A percentile compares a stretch with the other conserved stretches of the same genome.
phyloP scores from a whole-genome alignment of 2,113 vertebrate species.

The Ellobius talpinus region DNA sequence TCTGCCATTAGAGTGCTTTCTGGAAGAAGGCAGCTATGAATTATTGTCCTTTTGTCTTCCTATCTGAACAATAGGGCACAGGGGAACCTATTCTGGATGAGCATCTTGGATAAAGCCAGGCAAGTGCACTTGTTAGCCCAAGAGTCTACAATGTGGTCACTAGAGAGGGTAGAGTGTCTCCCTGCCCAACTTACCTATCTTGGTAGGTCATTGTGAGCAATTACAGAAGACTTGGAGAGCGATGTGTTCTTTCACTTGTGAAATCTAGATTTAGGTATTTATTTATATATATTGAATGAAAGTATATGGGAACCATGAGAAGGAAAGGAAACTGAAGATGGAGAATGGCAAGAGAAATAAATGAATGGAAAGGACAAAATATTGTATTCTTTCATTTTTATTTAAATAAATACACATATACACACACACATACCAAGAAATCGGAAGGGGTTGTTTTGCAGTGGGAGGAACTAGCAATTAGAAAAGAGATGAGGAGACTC shows the following conservation, averaged over 20 bases:
- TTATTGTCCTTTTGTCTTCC: background rate
- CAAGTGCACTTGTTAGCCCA: rapidly evolving
- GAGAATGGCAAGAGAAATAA: background rate
- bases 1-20: background rate
- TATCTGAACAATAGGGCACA: background rate
- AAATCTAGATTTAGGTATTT: background rate
- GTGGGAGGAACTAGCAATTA: background rate
- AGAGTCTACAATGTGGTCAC: background rate
- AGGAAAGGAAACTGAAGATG: background rate
- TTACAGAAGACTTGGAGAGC: background rate
- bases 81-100: background rate
- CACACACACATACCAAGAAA: background rate
- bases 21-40: background rate
- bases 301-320: background rate
- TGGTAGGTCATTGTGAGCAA: background rate
- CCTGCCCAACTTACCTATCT: background rate
- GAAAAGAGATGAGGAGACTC: too few species aligned
- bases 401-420: background rate
- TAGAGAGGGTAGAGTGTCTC: background rate
- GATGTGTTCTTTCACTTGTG: background rate
- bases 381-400: background rate
- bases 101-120: background rate
- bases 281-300: background rate
- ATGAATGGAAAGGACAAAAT: background rate
- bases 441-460: background rate